A percentile compares a stretch with the other conserved stretches of the same genome.
Evolutionary conservation across 2,888 invertebrate genomes (phyloP).

Genomic region (Sesamia inferens): DNA sequence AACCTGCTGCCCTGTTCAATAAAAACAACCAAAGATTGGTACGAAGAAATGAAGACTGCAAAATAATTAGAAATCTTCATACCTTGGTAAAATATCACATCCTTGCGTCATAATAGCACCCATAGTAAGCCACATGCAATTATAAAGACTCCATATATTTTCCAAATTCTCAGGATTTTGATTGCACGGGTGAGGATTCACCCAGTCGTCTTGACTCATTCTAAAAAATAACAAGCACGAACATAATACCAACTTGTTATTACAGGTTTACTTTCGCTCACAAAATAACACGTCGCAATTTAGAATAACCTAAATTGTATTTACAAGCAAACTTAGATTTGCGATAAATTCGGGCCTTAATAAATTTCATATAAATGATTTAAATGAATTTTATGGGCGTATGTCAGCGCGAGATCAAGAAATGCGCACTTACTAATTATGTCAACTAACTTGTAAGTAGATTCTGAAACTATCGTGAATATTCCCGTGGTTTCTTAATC

Average conservation of each 20-base stretch:
- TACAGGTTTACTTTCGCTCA: background rate
- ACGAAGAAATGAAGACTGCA: background rate
- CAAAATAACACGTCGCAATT: background rate
- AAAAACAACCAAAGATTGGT: conserved; percentile 2
- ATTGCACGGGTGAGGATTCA: conserved; percentile 97
- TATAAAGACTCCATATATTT: conserved; percentile 96
- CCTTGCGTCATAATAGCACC: conserved; percentile 98
- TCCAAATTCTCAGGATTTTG: conserved; percentile 95
- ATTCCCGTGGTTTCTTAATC: background rate
- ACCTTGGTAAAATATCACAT: conserved; percentile 97
- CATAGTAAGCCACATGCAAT: conserved; percentile 98
- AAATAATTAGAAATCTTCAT: conserved; percentile 65
- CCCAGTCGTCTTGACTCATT: conserved; percentile 97
- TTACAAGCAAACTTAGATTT: background rate
- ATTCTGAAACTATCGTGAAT: background rate
- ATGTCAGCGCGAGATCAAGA: background rate
- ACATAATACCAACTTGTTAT: background rate
- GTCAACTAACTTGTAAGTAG: no score
- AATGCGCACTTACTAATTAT: no score
- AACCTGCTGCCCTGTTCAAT: conserved; percentile 94
- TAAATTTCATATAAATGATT: background rate
- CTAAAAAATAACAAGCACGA: conserved; percentile 78
- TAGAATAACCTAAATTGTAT: background rate
- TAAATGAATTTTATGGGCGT: no score
- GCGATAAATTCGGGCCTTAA: background rate